Percentiles rank a stretch among this genome's conserved stretches.
These are phyloP conservation scores for Cosmia trapezina DNA, from an alignment of 2,888 invertebrate species.

Conservation along the genomic window DNA sequence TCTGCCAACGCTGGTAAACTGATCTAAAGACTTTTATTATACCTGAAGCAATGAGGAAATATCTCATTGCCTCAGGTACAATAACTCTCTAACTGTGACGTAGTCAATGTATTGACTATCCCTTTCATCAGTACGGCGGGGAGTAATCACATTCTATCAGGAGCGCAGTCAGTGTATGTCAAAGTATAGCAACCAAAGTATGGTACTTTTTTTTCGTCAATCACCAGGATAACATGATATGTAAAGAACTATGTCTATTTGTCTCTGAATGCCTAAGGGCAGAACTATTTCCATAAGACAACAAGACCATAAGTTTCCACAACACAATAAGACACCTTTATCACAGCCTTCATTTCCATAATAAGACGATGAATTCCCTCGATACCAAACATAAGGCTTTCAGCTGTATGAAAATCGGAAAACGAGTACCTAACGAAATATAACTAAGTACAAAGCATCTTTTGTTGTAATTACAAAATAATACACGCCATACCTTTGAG, in stretches of 20 bases:
- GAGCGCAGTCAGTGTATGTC: not conserved
- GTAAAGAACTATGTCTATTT: not conserved
- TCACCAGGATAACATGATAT: not conserved
- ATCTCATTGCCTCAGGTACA: not conserved
- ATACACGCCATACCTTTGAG: conserved; percentile 11
- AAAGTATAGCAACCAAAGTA: not conserved
- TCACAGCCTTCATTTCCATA: too few relatives aligned
- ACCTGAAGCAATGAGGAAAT: not conserved
- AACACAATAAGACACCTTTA: not conserved
- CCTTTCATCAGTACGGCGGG: not conserved
- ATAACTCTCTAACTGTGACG: not conserved
- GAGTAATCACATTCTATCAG: not conserved
- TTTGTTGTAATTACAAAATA: conserved; percentile 1
- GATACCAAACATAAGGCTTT: conserved; percentile 1
- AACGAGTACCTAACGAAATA: conserved; percentile 17
- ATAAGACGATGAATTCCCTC: conserved; percentile 8
- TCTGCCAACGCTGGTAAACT: not conserved
- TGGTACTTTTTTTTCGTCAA: not conserved
- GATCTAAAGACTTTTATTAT: too few relatives aligned
- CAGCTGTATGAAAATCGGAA: conserved; percentile 8
- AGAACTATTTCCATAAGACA: not conserved
- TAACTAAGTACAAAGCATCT: not conserved
- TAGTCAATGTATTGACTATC: not conserved
- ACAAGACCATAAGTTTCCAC: not conserved
- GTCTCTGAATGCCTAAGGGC: not conserved